Percentiles rank a stretch among this genome's conserved stretches.
Evolutionary conservation across 2,113 vertebrate genomes (phyloP).

Genomic region (Kryptolebias marmoratus): DNA sequence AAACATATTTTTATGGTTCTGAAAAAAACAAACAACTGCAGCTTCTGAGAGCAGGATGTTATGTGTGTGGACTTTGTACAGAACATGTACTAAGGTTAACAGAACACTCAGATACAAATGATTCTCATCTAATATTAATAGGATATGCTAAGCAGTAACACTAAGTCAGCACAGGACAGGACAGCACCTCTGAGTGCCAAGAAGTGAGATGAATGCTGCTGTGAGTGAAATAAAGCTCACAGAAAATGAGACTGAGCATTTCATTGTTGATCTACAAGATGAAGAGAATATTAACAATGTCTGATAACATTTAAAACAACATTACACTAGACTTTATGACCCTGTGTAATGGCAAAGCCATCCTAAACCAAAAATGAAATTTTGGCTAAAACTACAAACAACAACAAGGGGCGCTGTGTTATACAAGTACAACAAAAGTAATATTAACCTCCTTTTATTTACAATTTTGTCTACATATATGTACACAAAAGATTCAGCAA

Average conservation of each 20-base stretch:
- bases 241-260: not conserved
- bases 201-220: conserved; percentile 20
- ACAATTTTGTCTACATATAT: not conserved
- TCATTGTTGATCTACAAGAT: conserved; percentile 32
- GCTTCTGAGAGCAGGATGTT: conserved; percentile 9
- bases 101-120: conserved; percentile 74
- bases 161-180: conserved; percentile 34
- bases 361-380: no score
- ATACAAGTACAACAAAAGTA: not conserved
- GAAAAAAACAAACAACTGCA: conserved; percentile 7
- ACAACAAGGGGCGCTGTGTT: not conserved
- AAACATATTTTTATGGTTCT: not conserved
- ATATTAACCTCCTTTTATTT: not conserved
- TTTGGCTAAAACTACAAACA: no score
- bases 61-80: conserved; percentile 23
- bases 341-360: no score
- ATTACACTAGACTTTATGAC: no score
- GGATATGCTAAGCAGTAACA: conserved; percentile 74
- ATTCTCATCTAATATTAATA: conserved; percentile 83
- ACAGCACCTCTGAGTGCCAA: conserved; percentile 26
- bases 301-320: not conserved
- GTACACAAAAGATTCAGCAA: conserved; percentile 9
- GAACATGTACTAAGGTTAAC: conserved; percentile 68
- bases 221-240: conserved; percentile 39
- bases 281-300: conserved; percentile 18